phyloP scores from a whole-genome alignment of 2,113 vertebrate species.

The Capreolus pygargus region DNA sequence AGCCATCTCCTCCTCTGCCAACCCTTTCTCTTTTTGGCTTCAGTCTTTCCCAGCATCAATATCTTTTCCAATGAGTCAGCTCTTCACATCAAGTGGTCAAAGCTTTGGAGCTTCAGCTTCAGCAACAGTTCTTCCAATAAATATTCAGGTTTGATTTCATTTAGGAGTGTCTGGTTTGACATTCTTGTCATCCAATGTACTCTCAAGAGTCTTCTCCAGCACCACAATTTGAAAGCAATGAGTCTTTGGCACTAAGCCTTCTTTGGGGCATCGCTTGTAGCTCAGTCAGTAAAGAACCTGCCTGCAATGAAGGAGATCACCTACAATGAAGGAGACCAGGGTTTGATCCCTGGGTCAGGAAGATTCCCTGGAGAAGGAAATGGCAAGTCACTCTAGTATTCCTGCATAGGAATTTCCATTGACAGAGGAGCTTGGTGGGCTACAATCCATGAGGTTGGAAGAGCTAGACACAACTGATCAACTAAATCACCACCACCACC shows the following conservation, averaged over 20 bases:
- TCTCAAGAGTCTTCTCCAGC: neutral
- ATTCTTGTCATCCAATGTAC: neutral
- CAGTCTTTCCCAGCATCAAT: neutral
- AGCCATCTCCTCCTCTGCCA: neutral
- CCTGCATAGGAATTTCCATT: neutral
- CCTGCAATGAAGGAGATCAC: neutral
- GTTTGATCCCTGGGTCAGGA: neutral
- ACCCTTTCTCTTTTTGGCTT: neutral
- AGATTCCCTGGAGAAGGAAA: neutral
- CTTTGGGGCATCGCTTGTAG: neutral
- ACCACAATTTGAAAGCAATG: neutral
- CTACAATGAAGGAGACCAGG: neutral
- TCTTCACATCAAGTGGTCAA: neutral
- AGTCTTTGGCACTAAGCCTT: neutral
- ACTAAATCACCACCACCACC: neutral
- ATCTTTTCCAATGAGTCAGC: neutral
- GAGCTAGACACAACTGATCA: neutral
- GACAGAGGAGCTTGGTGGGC: neutral
- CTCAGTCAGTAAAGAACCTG: neutral
- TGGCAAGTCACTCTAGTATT: neutral
- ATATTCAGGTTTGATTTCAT: neutral
- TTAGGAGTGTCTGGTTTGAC: neutral
- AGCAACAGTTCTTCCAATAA: neutral
- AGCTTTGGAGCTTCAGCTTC: neutral
- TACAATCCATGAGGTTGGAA: neutral